phyloP scores from a whole-genome alignment of 2,888 invertebrate genomes.

The Ditula angustiorana region DNA sequence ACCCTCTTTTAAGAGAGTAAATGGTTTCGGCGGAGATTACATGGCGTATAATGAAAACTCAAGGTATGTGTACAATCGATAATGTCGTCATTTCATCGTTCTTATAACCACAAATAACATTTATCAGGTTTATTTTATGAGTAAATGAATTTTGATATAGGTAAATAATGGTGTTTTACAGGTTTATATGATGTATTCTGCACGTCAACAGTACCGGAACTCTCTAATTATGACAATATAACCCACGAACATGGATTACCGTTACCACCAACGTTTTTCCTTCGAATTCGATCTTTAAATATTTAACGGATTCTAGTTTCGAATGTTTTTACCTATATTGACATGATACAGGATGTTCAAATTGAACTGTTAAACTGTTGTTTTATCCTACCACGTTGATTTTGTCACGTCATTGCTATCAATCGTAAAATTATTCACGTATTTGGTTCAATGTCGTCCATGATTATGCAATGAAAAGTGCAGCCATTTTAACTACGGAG shows the following conservation, averaged over 20 bases:
- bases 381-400: slow-evolving; percentile 11
- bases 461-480: slow-evolving; percentile 53
- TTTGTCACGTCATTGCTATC: slow-evolving; percentile 26
- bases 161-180: not conserved
- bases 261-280: slow-evolving; percentile 76
- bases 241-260: slow-evolving; percentile 45
- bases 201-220: not conserved
- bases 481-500: slow-evolving; percentile 13
- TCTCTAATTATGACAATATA: slow-evolving; percentile 22
- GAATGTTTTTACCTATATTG: slow-evolving; percentile 50
- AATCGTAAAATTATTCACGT: slow-evolving; percentile 33
- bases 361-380: slow-evolving; percentile 1
- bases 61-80: slow-evolving; percentile 82
- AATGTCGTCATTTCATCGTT: slow-evolving; percentile 69
- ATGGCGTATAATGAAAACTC: slow-evolving; percentile 73
- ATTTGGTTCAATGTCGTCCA: slow-evolving; percentile 50
- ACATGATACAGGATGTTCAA: slow-evolving; percentile 9
- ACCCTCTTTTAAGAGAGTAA: slow-evolving; percentile 25
- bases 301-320: slow-evolving; percentile 79
- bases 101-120: slow-evolving; percentile 61
- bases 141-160: not conserved
- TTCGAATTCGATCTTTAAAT: slow-evolving; percentile 83
- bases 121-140: slow-evolving; percentile 6
- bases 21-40: slow-evolving; percentile 36
- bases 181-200: not conserved